Evolutionary conservation across 2,113 vertebrate genomes (phyloP).

Genomic region (Pionites leucogaster): DNA sequence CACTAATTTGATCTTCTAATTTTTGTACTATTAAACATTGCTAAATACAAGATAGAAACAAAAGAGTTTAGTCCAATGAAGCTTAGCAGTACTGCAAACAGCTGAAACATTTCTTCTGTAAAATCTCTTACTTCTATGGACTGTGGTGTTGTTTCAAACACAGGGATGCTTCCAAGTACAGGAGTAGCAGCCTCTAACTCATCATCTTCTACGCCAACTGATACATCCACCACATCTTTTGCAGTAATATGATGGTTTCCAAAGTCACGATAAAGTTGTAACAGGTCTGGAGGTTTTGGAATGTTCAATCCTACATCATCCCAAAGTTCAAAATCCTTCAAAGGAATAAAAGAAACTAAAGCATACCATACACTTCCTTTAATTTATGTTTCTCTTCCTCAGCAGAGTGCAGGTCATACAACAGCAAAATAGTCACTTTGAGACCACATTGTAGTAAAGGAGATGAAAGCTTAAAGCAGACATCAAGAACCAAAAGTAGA

Average conservation of each 20-base stretch:
- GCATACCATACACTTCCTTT: neutral
- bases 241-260: conserved; percentile 79
- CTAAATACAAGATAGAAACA: conserved; percentile 75
- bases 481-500: neutral
- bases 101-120: neutral
- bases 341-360: conserved; percentile 8
- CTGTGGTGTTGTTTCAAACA: conserved; percentile 69
- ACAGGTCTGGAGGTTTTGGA: conserved; percentile 93
- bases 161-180: conserved; percentile 32
- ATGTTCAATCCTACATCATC: conserved; percentile 98
- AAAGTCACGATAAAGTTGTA: conserved; percentile 94
- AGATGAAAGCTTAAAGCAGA: neutral
- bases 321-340: conserved; percentile 99
- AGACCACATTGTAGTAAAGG: neutral
- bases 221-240: conserved; percentile 83
- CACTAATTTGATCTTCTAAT: conserved; percentile 93
- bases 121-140: conserved; percentile 71
- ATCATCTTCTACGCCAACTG: conserved; percentile 85
- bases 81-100: neutral
- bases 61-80: conserved; percentile 16
- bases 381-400: neutral
- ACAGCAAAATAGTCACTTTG: neutral
- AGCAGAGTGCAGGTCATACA: neutral
- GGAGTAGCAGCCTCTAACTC: conserved; percentile 82
- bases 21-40: conserved; percentile 89